Evolutionary conservation across 2,113 vertebrate genomes (phyloP), one percentile per base, ranked within the genome.

Genomic region (Melanocharis versteri): DNA sequence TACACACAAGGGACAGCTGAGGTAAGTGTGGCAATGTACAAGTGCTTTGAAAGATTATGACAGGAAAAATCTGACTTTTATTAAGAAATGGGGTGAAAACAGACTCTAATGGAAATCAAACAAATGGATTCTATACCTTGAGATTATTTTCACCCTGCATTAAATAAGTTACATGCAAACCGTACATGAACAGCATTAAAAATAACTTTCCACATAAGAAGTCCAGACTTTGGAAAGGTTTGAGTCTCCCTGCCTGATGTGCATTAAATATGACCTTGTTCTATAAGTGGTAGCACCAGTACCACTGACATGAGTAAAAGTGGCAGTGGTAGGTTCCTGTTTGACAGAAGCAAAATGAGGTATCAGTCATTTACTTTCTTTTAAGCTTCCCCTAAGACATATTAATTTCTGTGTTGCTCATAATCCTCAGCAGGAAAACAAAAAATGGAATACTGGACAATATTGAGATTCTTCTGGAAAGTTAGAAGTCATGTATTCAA

Each of bases 31-130:
- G 80, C 61, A 81, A 56, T 35, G 37, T 71, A 81, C n/a, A 78
- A 83, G n/a, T 82, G 40, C 31, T 87, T 90, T 96, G 82, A 58
- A 96, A 66, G 89, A 79, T 76, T 68, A 79, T 73, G 88, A 88
- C 70, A 83, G 93, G 88, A 21, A 92, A 76, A 96, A 92, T 96
- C 85, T 97, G 93, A 95, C 53, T 95, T 95, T 57, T 39, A 81
- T 95, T 96, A 94, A 87, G 64, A 90, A 75, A 81, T 6, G 5
- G 6, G 13, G 17, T 15, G 7, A 68, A 56, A 77, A 94, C 84
- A 27, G 17, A 54, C 73, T n/a, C 37, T 61, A 88, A 93, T 40
- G 35, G 15, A 95, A 93, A 85, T 26, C 8, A 45, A 96, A 73
- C 53, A 30, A 64, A 39, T 56, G 39, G n/a, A 51, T 92, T 94